Base-by-base conservation (phyloP, 1,140 invertebrate species). In the Drosophila ogumai region DNA sequence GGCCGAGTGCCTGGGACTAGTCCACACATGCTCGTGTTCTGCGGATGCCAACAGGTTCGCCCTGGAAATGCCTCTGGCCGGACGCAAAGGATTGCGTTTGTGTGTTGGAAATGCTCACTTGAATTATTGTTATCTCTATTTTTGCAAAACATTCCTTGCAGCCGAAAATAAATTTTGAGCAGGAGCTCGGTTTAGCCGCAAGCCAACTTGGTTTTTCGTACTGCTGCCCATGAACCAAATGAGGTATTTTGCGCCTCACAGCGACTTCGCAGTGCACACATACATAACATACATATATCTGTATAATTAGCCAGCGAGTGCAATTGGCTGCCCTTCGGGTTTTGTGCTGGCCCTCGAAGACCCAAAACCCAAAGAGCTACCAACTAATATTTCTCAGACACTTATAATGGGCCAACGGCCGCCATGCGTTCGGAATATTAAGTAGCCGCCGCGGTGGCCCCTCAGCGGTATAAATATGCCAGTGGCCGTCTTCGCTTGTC, bases 271-370 rank as follows among this genome's bases (percentile, higher is more conserved):
- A 69, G 46, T 79, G 47, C 50, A 60, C 47, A 80, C 36, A 12
- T 28, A 28, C 25, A 28, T n/a, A 67, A 80, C 40, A 12, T n/a
- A 80, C 40, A 12, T n/a, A 67, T 73, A 58, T 75, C 22, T 76
- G 67, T 63, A 68, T 65, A 72, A 76, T 82, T 64, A 80, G 44
- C 31, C 34, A 49, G 17, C 41, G 13, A 22, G 55, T 55, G 69
- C 66, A 59, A 19, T 81, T 87, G 75, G 72, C 63, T 87, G 82
- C 82, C 82, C 82, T 88, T 87, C 84, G 82, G 82, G 82, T 79
- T 87, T 87, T 66, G 40, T 55, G 47, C 6, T 46, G 79, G 43
- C 82, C 84, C 67, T 82, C 63, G 60, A 87, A 87, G 82, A 87
- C 79, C 59, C 69, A 46, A 71, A 43, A 31, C 36, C 34, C 12